Base-by-base conservation (phyloP, 2,888 invertebrate genomes). In the Geophilus truncorum region DNA sequence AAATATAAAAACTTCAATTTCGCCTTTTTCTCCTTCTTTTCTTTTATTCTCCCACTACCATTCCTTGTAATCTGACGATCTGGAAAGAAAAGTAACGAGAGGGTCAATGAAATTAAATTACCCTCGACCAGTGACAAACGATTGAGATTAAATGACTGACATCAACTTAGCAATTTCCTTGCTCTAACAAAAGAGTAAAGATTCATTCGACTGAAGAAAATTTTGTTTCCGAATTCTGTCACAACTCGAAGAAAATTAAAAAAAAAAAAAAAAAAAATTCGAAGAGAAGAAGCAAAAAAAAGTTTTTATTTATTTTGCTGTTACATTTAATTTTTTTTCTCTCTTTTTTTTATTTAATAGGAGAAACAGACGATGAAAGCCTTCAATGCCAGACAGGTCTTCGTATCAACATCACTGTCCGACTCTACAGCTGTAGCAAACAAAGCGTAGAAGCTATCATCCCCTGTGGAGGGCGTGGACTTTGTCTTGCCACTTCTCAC, bases 351-450 rank as follows among this genome's bases (percentile, higher is more conserved):
- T 18, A 15, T 30, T 32, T 77, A 12, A 0, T 9, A 80, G 80
- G 80, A 32, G 80, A 80, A 80, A 76, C 76, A 9, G 76, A 80
- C 57, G 80, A 75, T 76, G 80, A 80, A 7, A 75, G 75, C 36
- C 40, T 80, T 28, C 80, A 80, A 30, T 80, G 80, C 45, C 30
- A 36, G 25, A 40, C 80, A 18, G 80, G 80, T 28, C 45, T 80
- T 23, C 80, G 80, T 80, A 80, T 80, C 75, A 80, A 80, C 75
- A 80, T 80, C 36, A 80, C 80, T 15, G 80, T 80, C 15, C 75
- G 76, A 15, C 75, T 75, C 21, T 80, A 70, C 75, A 80, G 80
- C 40, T 80, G 80, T 40, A 76, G 75, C 40, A 70, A 40, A 36
- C 75, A 80, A 40, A 28, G 70, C 70, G 23, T 45, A 23, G 57